Evolutionary conservation across 2,888 invertebrate species (phyloP), one percentile per base, ranked within the genome.

Genomic region (Andrena trimmerana): DNA sequence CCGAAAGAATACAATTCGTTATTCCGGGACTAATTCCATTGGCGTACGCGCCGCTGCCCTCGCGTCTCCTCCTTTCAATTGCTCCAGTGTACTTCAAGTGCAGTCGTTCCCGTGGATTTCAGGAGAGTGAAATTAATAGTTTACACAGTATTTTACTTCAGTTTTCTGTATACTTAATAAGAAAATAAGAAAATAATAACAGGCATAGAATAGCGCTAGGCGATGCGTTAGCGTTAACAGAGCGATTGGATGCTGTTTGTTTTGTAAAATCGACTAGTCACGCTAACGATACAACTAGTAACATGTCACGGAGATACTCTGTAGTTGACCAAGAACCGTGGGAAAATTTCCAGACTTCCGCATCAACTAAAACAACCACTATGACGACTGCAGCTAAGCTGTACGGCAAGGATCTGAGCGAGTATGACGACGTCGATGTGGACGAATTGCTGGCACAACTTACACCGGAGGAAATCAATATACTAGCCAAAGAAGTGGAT

Each of bases 401-500:
- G 91, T 98, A 97, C 93, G 98, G 98, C 92, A 97, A 97, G 94
- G 98, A 98, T 94, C 95, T 98, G 92, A 97, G 97, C 92, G 96
- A 97, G 91, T 98, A 98, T 94, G 99, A 99, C 94, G 98, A 99
- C 94, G 97, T 99, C 92, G 99, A 99, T 94, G 98, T 99, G 90
- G 99, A 99, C 94, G 98, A 98, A 91, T 95, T 99, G 83, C 95
- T 99, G 91, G 96, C 98, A 76, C 98, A 99, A 94, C 96, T 99
- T 86, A 97, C 98, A 80, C 97, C 98, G 69, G 99, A 99, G 94
- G 99, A 99, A 95, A 97, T 99, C 89, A 98, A 98, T 92, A 98
- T 99, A 94, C 96, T 99, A 92, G 99, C 99, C 92, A 98, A 98
- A 95, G 99, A 99, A 96, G 99, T 99, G 90, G 99, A 99, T 95